A percentile compares a stretch with the other conserved stretches of the same genome.
phyloP scores from a whole-genome alignment of 64 coral and sea anemone species.

The Stylophora pistillata region DNA sequence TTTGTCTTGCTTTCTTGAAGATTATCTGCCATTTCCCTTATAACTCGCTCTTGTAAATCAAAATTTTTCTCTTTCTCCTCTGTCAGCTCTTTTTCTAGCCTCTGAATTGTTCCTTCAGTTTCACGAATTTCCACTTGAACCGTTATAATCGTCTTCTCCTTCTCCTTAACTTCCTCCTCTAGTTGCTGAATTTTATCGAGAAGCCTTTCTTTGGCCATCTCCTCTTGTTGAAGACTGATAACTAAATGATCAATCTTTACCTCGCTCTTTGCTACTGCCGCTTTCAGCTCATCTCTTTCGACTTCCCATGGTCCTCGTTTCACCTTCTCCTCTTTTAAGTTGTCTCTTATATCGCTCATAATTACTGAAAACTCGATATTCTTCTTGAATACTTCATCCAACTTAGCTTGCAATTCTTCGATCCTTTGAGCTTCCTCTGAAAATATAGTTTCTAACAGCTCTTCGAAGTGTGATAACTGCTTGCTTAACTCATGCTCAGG shows the following conservation, averaged over 20 bases:
- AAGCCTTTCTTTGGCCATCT: slow-evolving; percentile 32
- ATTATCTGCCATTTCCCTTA: slow-evolving; percentile 69
- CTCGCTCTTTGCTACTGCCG: slow-evolving; percentile 3
- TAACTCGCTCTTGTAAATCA: slow-evolving; percentile 71
- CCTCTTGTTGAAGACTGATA: slow-evolving; percentile 4
- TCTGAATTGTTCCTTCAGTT: slow-evolving; percentile 38
- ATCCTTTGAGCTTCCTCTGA: slow-evolving; percentile 53
- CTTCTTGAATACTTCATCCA: slow-evolving; percentile 60
- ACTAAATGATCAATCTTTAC: slow-evolving; percentile 38
- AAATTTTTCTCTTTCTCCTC: slow-evolving; percentile 59
- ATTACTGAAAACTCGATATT: slow-evolving; percentile 46
- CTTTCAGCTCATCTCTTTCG: slow-evolving; percentile 35
- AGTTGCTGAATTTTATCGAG: slow-evolving; percentile 9
- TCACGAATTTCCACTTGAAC: slow-evolving; percentile 35
- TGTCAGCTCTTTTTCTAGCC: slow-evolving; percentile 39
- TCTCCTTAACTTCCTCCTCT: slow-evolving; percentile 19
- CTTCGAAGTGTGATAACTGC: slow-evolving; percentile 57
- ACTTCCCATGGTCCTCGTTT: slow-evolving; percentile 43
- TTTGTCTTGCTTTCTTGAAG: slow-evolving; percentile 65
- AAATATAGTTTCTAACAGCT: slow-evolving; percentile 56
- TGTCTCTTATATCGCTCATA: slow-evolving; percentile 27
- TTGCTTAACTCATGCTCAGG: slow-evolving; percentile 45
- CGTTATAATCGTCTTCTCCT: slow-evolving; percentile 2
- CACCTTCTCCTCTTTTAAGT: slow-evolving; percentile 14
- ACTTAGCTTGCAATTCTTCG: slow-evolving; percentile 44